Evolutionary conservation across 1,140 invertebrate genomes (phyloP).

Genomic region (Drosophila subobscura): DNA sequence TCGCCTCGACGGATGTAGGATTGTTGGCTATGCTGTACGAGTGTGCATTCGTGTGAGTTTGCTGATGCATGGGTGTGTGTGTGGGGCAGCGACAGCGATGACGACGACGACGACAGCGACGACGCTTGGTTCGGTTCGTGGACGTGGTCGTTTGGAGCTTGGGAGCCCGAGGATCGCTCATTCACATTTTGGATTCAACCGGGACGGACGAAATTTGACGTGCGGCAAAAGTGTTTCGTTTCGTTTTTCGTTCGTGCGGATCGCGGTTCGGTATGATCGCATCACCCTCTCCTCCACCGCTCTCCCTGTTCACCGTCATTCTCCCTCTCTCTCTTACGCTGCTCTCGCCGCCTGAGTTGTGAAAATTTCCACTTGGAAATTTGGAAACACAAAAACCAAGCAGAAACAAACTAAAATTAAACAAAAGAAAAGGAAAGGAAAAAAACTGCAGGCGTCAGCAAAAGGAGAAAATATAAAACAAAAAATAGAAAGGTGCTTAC

Average conservation of each 20-base stretch:
- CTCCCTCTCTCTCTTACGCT: slow-evolving; percentile 34
- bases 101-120: slow-evolving; percentile 49
- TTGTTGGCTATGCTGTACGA: slow-evolving; percentile 41
- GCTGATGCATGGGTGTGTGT: slow-evolving; percentile 8
- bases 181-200: slow-evolving; percentile 72
- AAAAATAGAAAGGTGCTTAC: slow-evolving; percentile 9
- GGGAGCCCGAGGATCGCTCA: slow-evolving; percentile 76
- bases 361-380: slow-evolving; percentile 72
- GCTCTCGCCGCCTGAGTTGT: slow-evolving; percentile 45
- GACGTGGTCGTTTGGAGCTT: slow-evolving; percentile 52
- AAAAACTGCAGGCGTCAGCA: slow-evolving; percentile 1
- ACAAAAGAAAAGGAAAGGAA: slow-evolving; percentile 4
- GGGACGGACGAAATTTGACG: slow-evolving; percentile 72
- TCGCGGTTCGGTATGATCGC: slow-evolving; percentile 44
- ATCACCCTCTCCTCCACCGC: slow-evolving; percentile 46
- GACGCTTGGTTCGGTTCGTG: too few relatives aligned
- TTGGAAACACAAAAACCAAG: not conserved
- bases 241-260: slow-evolving; percentile 40
- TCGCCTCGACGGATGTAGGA: slow-evolving; percentile 70
- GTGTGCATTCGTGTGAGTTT: too few relatives aligned
- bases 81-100: slow-evolving; percentile 33
- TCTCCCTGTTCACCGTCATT: slow-evolving; percentile 25
- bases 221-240: slow-evolving; percentile 63
- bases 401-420: slow-evolving; percentile 1
- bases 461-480: not conserved